These are phyloP conservation scores for Callorhinus ursinus DNA, from an alignment of 2,113 vertebrate genomes.

Conservation along the genomic window DNA sequence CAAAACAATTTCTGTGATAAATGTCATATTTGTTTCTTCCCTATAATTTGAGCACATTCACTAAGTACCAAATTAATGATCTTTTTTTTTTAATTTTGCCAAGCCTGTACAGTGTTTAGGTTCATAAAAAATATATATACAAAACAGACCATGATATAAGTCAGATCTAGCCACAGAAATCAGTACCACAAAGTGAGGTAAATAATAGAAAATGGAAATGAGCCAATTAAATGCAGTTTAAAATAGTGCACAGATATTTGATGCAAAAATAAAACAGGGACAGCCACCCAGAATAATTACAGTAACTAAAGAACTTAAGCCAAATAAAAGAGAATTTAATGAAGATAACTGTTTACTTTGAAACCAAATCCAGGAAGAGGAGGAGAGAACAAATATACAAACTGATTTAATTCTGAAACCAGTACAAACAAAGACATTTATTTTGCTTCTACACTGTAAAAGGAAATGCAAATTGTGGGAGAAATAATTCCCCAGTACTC, in stretches of 20 bases:
- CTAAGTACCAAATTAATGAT: background rate
- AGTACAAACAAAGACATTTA: conserved; percentile 67
- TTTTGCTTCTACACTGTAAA: conserved; percentile 55
- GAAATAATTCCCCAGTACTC: conserved; percentile 17
- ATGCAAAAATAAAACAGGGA: conserved; percentile 39
- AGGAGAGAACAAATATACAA: conserved; percentile 72
- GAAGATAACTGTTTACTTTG: conserved; percentile 74
- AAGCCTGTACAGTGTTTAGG: background rate
- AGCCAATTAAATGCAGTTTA: conserved; percentile 60
- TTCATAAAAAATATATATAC: background rate
- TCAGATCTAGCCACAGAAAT: conserved; percentile 46
- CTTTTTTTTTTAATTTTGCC: background rate
- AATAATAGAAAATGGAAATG: conserved; percentile 42
- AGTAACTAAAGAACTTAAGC: conserved; percentile 58
- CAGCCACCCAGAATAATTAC: conserved; percentile 43
- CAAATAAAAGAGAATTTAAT: conserved; percentile 68
- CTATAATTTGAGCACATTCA: conserved; percentile 44
- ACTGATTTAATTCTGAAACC: conserved; percentile 75
- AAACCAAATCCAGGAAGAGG: conserved; percentile 68
- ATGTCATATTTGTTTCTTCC: conserved; percentile 17
- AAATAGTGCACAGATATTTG: conserved; percentile 15
- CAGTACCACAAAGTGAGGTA: background rate
- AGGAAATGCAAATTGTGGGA: conserved; percentile 62
- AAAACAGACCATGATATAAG: background rate
- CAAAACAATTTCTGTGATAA: conserved; percentile 39